A percentile compares a stretch with the other conserved stretches of the same genome.
phyloP scores from a whole-genome alignment of 2,888 invertebrate species.

The Pantelozetes paolii region DNA sequence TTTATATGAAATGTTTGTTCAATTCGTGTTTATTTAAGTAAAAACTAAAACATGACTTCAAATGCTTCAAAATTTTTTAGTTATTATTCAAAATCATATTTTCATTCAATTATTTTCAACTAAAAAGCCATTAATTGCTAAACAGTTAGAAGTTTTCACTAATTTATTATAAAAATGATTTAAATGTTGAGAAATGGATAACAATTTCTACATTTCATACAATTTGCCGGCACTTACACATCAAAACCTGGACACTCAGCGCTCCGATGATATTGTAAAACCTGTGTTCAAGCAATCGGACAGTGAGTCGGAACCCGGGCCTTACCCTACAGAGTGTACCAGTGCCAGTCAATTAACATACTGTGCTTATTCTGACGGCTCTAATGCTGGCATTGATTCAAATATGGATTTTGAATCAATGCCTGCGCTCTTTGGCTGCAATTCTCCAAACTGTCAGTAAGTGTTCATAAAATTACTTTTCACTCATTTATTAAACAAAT shows the following conservation, averaged over 20 bases:
- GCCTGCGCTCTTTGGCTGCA: slow-evolving; percentile 3
- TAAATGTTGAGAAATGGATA: slow-evolving; percentile 26
- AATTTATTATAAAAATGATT: slow-evolving; percentile 4
- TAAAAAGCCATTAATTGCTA: neutral
- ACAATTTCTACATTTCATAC: slow-evolving; percentile 29
- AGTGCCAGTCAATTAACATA: slow-evolving; percentile 29
- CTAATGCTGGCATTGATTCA: neutral
- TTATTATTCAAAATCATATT: neutral
- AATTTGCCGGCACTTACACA: slow-evolving; percentile 4
- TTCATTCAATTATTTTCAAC: neutral
- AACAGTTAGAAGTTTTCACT: slow-evolving; percentile 23
- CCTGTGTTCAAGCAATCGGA: neutral
- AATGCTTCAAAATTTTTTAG: neutral
- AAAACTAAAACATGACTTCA: neutral
- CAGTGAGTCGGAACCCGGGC: neutral
- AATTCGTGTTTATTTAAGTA: neutral
- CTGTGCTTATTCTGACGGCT: neutral
- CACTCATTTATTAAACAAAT: neutral
- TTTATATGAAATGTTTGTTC: neutral
- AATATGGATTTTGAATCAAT: slow-evolving; percentile 36
- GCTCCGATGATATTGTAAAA: slow-evolving; percentile 4
- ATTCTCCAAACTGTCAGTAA: slow-evolving; percentile 32
- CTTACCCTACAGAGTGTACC: neutral
- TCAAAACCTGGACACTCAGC: neutral
- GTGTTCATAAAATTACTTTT: slow-evolving; percentile 11